Conservation (phyloP, 2,113 vertebrate species). For the Pteruthius melanotis region DNA sequence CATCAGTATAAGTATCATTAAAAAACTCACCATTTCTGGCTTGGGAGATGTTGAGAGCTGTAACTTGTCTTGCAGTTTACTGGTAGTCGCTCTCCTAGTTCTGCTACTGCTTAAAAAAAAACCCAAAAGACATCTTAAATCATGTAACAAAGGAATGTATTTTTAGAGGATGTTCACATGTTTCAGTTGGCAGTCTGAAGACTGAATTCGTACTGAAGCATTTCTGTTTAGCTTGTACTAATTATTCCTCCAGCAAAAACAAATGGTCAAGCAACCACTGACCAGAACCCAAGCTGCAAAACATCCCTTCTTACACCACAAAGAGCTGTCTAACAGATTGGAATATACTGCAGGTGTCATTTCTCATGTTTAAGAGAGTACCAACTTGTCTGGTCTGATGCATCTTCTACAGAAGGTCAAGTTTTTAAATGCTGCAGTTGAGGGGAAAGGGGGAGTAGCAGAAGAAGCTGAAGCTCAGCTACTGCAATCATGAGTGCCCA, state of each 20-base stretch:
- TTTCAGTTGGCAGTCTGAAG: background rate
- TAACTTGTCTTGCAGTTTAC: constrained; percentile 13
- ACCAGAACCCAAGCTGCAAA: background rate
- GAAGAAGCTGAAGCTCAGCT: background rate
- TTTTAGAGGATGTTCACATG: background rate
- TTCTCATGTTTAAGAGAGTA: background rate
- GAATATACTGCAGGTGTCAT: background rate
- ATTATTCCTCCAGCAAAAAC: background rate
- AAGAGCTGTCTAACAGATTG: background rate
- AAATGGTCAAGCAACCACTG: background rate
- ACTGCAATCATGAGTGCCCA: background rate
- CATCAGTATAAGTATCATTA: background rate
- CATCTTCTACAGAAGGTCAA: background rate
- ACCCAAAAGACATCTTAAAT: background rate
- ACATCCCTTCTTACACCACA: background rate
- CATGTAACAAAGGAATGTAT: background rate
- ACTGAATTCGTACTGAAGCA: background rate
- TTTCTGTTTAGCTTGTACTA: background rate
- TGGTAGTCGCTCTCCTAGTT: constrained; percentile 28
- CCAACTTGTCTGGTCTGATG: background rate
- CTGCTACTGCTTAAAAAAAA: constrained; percentile 3
- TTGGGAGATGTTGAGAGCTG: background rate
- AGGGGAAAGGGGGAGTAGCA: background rate
- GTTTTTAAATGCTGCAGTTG: background rate
- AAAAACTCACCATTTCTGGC: constrained; percentile 67